phyloP scores from a whole-genome alignment of 2,797 vertebrate species.

The Spondyliosoma cantharus region DNA sequence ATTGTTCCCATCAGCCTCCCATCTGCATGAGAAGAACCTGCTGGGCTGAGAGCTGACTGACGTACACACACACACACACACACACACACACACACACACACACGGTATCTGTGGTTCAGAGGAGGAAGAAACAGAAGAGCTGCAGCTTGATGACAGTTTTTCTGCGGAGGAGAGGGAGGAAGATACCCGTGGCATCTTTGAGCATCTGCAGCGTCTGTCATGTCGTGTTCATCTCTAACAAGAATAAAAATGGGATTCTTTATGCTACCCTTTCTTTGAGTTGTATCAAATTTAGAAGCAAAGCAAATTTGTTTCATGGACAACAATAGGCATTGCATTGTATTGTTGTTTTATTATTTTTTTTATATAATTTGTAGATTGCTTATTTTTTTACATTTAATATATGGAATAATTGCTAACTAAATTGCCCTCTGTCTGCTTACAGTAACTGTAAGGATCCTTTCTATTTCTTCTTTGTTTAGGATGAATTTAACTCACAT shows the following conservation, averaged over 20 bases:
- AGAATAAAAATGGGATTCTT: slow-evolving; percentile 26
- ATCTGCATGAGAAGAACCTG: slow-evolving; percentile 53
- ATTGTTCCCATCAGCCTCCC: slow-evolving; percentile 45
- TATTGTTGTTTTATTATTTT: background rate
- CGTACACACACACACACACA: slow-evolving; percentile 1
- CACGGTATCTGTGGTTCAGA: slow-evolving; percentile 15
- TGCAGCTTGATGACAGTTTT: slow-evolving; percentile 30
- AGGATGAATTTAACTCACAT: slow-evolving; percentile 1
- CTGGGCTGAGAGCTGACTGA: slow-evolving; percentile 41
- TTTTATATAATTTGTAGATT: slow-evolving; percentile 18
- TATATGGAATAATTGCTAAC: slow-evolving; percentile 30
- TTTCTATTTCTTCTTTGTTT: background rate
- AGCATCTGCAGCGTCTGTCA: slow-evolving; percentile 21
- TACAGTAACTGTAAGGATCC: background rate
- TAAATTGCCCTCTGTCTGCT: background rate
- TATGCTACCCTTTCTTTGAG: slow-evolving; percentile 23
- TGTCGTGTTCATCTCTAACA: slow-evolving; percentile 11
- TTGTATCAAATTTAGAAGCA: slow-evolving; percentile 5
- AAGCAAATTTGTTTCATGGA: background rate
- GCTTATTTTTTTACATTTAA: slow-evolving; percentile 11
- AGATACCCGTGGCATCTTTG: slow-evolving; percentile 13
- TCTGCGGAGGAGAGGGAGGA: slow-evolving; percentile 9
- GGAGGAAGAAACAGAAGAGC: slow-evolving; percentile 51
- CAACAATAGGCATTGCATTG: background rate
- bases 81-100: slow-evolving; percentile 4